These are phyloP conservation scores for Pammene aurita DNA, from an alignment of 2,888 invertebrate species.

Conservation along the genomic window DNA sequence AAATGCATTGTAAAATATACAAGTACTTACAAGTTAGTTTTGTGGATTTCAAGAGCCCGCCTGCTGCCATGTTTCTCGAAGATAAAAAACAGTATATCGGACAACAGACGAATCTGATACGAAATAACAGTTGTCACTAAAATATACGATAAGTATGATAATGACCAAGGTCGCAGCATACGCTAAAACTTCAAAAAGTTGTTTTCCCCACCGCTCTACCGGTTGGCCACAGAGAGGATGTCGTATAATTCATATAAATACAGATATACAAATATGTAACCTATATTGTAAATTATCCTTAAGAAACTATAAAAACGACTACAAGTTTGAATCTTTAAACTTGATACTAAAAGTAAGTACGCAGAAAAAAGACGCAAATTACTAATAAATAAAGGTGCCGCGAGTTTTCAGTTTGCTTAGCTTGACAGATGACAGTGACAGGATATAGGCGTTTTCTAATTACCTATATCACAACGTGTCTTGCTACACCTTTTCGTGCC, in stretches of 20 bases:
- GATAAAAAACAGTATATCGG: slow-evolving; percentile 46
- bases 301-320: background rate
- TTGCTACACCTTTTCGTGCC: no score
- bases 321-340: background rate
- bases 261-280: background rate
- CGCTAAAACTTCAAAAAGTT: slow-evolving; percentile 46
- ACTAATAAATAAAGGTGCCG: slow-evolving; percentile 8
- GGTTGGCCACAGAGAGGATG: slow-evolving; percentile 3
- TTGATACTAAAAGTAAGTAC: background rate
- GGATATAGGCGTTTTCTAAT: background rate
- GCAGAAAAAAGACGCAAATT: background rate
- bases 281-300: background rate
- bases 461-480: no score
- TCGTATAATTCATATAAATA: slow-evolving; percentile 2
- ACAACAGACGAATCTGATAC: slow-evolving; percentile 49
- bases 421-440: slow-evolving; percentile 4
- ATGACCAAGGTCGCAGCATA: slow-evolving; percentile 62
- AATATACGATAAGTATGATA: slow-evolving; percentile 58
- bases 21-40: slow-evolving; percentile 70
- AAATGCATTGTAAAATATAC: slow-evolving; percentile 16
- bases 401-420: slow-evolving; percentile 3
- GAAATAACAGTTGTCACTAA: slow-evolving; percentile 55
- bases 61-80: slow-evolving; percentile 61
- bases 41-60: slow-evolving; percentile 60
- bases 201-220: slow-evolving; percentile 36